A percentile compares a stretch with the other conserved stretches of the same genome.
Evolutionary conservation across 2,888 invertebrate genomes (phyloP).

Genomic region (Acronicta aceris): DNA sequence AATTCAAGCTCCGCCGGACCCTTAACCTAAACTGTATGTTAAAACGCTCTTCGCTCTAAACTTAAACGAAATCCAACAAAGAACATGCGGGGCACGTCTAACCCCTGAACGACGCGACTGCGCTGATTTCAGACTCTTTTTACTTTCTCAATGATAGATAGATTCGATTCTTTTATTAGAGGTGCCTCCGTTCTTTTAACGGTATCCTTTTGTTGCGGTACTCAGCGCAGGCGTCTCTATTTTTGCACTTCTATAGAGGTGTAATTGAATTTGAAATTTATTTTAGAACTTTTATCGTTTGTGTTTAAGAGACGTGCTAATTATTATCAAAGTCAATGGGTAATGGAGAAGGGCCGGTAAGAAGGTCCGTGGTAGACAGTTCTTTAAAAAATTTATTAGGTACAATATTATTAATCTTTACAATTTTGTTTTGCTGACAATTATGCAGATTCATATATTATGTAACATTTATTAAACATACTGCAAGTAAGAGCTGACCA

Average conservation of each 20-base stretch:
- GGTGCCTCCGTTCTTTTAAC: conserved; percentile 67
- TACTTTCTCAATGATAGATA: conserved; percentile 78
- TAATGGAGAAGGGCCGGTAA: too few species aligned
- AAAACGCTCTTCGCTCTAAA: conserved; percentile 38
- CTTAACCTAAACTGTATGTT: neutral
- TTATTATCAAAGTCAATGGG: too few species aligned
- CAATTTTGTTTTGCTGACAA: too few species aligned
- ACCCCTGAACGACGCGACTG: conserved; percentile 72
- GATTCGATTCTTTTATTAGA: conserved; percentile 82
- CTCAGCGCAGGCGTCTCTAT: conserved; percentile 38
- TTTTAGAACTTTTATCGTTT: conserved; percentile 35
- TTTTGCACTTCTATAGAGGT: conserved; percentile 54
- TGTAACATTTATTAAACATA: too few species aligned
- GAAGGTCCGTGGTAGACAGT: too few species aligned
- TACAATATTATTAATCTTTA: too few species aligned
- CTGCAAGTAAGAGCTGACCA: too few species aligned
- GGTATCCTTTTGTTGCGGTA: conserved; percentile 70
- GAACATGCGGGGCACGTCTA: conserved; percentile 81
- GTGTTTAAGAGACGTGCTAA: neutral
- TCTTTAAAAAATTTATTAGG: too few species aligned
- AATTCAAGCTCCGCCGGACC: too few species aligned
- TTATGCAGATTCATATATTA: too few species aligned
- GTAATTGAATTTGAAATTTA: conserved; percentile 62
- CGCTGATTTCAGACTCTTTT: conserved; percentile 82
- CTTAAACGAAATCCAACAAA: conserved; percentile 51